Evolutionary conservation across 2,113 vertebrate species (phyloP), one percentile per base, ranked within the genome.

Genomic region (Mus pahari): DNA sequence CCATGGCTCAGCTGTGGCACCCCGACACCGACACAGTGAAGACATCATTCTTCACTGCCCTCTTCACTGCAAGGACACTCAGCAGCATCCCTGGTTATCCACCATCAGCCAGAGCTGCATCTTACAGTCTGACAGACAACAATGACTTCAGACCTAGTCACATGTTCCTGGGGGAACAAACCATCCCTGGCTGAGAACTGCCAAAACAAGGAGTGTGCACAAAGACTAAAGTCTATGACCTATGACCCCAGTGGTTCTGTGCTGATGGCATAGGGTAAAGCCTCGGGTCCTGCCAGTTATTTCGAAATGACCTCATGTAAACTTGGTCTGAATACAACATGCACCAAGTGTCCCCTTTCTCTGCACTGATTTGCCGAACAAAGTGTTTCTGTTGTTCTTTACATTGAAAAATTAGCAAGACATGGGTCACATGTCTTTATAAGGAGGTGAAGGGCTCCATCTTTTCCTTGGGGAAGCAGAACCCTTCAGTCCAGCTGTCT

Each of bases 391-490:
- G 8, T 42, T 24, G 8, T 20, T 33, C 26, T 48, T 78, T 24
- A 48, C 0, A 0, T 45, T 74, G 33, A 8, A 8, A 87, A 82
- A 74, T 13, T 17, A 73, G 33, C 17, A 28, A 28, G 74, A 14
- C 68, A 39, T 39, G 22, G 53, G 45, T 71, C 86, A 71, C 33
- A 36, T 48, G 66, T 55, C 48, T 68, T 68, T 16, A 71, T 71
- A 87, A 24, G 4, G 70, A 7, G 2, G 31, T 14, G 5, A 87
- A n/a, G 48, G 45, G 33, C 66, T 71, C 36, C 2, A 0, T n/a
- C 45, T 62, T 0, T 0, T 11, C 4, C 22, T 26, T 48, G 14
- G 68, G 66, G 53, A 3, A 14, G 9, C 62, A 0, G 88, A 45
- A 62, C 83, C 55, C n/a, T 14, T 36, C 36, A 55, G 2, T 17